Conservation (phyloP, 1,140 invertebrate genomes). For the Caenorhabditis elegans region DNA sequence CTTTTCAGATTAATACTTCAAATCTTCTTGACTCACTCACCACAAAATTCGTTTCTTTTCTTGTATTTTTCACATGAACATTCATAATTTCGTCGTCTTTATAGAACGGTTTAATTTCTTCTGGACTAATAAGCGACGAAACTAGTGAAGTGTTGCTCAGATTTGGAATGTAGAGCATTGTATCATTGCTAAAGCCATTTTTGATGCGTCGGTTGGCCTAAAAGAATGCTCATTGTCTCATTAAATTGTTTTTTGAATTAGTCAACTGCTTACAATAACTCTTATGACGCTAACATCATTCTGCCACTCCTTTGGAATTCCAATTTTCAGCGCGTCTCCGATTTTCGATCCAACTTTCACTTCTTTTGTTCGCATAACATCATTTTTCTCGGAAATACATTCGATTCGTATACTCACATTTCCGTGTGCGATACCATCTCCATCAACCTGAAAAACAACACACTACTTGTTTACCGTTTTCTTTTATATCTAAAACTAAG, state of each 20-base stretch:
- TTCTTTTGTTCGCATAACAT: slow-evolving; percentile 8
- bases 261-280: not conserved
- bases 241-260: not conserved
- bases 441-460: not conserved
- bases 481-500: not conserved
- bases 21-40: not conserved
- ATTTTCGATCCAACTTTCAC: not conserved
- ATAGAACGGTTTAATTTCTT: not conserved
- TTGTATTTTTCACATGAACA: not conserved
- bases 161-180: slow-evolving; percentile 12
- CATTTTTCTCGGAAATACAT: not conserved
- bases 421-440: not conserved
- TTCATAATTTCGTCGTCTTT: not conserved
- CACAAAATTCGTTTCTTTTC: slow-evolving; percentile 8
- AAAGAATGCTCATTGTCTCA: not conserved
- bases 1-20: not conserved
- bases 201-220: not conserved
- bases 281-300: slow-evolving; percentile 1
- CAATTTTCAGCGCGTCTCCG: slow-evolving; percentile 15
- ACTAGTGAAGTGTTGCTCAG: not conserved
- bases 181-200: slow-evolving; percentile 11
- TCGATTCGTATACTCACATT: not conserved
- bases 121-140: not conserved
- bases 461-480: not conserved
- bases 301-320: not conserved